These are phyloP conservation scores for Regulus satrapa DNA, from an alignment of 2,113 vertebrate genomes.

Conservation along the genomic window DNA sequence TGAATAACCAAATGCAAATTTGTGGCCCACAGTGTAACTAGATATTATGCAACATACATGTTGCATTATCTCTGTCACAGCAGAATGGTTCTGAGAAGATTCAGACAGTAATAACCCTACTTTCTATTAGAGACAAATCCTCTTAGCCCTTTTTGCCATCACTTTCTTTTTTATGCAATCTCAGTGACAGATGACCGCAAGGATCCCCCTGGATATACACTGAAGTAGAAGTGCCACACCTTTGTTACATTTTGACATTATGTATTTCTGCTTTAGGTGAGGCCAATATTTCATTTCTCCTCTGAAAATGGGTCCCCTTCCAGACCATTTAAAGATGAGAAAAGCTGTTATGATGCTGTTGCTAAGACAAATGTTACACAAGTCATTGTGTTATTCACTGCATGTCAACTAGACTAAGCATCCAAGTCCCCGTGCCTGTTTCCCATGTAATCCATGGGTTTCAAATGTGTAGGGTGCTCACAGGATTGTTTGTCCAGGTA, in stretches of 20 bases:
- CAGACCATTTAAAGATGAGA: not conserved
- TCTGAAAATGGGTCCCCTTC: not conserved
- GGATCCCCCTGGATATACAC: rapidly evolving
- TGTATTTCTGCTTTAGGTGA: not conserved
- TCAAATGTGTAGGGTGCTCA: not conserved
- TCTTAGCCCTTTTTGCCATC: not conserved
- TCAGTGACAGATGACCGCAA: not conserved
- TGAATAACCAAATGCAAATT: not conserved
- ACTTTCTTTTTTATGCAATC: not conserved
- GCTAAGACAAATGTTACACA: not conserved
- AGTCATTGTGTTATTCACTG: not conserved
- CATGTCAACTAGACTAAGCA: not conserved
- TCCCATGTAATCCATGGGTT: not conserved
- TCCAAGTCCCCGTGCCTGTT: not conserved
- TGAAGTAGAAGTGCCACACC: not conserved
- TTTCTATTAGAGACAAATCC: not conserved
- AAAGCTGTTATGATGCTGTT: not conserved
- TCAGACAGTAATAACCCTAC: not conserved
- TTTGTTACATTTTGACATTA: not conserved
- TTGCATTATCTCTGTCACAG: not conserved
- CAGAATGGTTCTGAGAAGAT: not conserved
- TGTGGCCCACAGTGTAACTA: not conserved
- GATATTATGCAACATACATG: not conserved
- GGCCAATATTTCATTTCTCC: not conserved
- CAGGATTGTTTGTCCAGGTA: not conserved